These are phyloP conservation scores for Rhopalosiphum padi DNA, from an alignment of 1,140 invertebrate genomes.

Conservation along the genomic window DNA sequence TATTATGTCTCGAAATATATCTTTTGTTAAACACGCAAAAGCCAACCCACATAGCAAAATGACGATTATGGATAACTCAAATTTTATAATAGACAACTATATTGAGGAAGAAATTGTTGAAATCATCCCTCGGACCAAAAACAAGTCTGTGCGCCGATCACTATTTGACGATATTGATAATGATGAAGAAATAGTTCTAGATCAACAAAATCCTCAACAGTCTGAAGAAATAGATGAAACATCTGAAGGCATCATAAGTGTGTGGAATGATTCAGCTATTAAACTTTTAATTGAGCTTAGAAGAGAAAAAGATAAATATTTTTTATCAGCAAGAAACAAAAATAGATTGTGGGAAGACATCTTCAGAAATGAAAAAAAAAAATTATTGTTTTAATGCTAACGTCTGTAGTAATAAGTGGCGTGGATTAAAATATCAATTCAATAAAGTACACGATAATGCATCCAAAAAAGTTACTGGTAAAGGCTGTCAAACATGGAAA, in stretches of 20 bases:
- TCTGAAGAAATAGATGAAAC: no score
- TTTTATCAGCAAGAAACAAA: background rate
- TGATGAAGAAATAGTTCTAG: no score
- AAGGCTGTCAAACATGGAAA: background rate
- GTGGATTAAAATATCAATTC: background rate
- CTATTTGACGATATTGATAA: no score
- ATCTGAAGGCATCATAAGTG: background rate
- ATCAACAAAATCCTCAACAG: no score
- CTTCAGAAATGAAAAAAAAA: conserved; percentile 5
- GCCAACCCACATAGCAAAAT: no score
- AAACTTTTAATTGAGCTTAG: background rate
- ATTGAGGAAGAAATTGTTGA: no score
- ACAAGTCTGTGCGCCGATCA: no score
- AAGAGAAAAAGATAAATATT: background rate
- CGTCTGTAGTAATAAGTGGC: background rate
- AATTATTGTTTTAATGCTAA: background rate
- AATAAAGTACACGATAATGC: background rate
- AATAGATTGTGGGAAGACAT: background rate
- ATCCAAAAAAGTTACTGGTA: background rate
- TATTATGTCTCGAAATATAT: no score
- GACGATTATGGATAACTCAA: no score
- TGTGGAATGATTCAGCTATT: background rate
- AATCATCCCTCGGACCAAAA: no score
- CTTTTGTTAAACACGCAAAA: no score
- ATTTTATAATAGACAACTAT: no score